Base-by-base conservation (phyloP, 2,797 vertebrate genomes). In the Melanitta fusca region DNA sequence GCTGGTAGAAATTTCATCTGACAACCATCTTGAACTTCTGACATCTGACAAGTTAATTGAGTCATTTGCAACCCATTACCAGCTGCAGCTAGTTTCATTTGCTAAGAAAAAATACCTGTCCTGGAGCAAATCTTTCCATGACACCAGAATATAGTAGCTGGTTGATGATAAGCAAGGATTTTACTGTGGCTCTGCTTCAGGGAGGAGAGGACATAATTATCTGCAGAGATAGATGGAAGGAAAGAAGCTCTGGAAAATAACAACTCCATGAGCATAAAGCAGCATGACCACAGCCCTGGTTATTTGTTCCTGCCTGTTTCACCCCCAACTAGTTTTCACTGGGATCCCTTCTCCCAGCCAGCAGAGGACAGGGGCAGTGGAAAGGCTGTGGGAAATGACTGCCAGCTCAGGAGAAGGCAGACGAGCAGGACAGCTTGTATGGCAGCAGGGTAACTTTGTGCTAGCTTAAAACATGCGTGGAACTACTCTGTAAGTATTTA, bases 81-180 rank as follows among this genome's bases (percentile, higher is more conserved):
- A 39, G 53, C 32, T 82, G 34, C 66, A 88, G 74, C 16, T 94
- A 70, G 43, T 71, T 94, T 34, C 64, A 78, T 90, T 97, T 93
- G 53, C 83, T 64, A 74, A 71, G 56, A 51, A 93, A 88, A 94
- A 88, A 74, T 64, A 74, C 32, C 45, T 82, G 18, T 88, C 75
- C 49, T 24, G 17, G 30, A 93, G 71, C 88, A 74, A 84, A 71
- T 45, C 28, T 69, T 79, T 51, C 51, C 71, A 4, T 81, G 65
- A 58, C 22, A 75, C 32, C 36, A 61, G 57, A 80, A 87, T 47
- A 74, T 8, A 80, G 47, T 19, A 56, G 5, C 32, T 87, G 5
- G 6, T 38, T 54, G 65, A 90, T 56, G 88, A 90, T 72, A 32
- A 95, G 69, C 64, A 91, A 71, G 64, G 39, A 49, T 85, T 78